Evolutionary conservation across 2,888 invertebrate species (phyloP), one percentile per base, ranked within the genome.

Genomic region (Branchellion lobata): DNA sequence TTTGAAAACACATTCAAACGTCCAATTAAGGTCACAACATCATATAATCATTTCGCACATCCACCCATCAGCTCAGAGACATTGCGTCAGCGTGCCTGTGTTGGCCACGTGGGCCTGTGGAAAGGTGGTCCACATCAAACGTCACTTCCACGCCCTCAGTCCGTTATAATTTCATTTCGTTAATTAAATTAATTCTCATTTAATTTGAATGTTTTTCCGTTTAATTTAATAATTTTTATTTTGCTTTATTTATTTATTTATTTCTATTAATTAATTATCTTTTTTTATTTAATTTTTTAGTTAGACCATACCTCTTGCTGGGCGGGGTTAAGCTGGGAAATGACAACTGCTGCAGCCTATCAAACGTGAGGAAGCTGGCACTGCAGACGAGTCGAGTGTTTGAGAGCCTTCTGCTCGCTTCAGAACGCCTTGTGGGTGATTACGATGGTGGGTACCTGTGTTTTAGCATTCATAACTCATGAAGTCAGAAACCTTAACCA

Each of bases 291-390:
- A 40, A 40, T 40, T 14, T 40, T 40, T 40, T 24, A 57, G 61
- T 57, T n/a, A 57, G 24, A 57, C 61, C 61, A 5, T 57, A 57
- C 61, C 24, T 57, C n/a, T 57, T 57, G n/a, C 24, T 57, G 61
- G 61, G 61, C n/a, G 61, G 61, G 21, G 61, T 57, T n/a, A 57
- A 57, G 61, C 24, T 57, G 61, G 61, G 21, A n/a, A 57, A 57
- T 57, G 61, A 57, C 61, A 57, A 24, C 61, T 24, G 21, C 61
- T 8, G 14, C 61, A 57, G 61, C 61, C 61, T 57, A 57, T 57
- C 24, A 57, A 5, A 57, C 61, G 61, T 57, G 11, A 57, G 24
- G 61, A 57, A 57, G 24, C n/a, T 57, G 8, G 61, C 61, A 3
- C 14, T 5, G 24, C 21, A 24, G n/a, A 57, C 21, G 61, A 57